Evolutionary conservation across 2,888 invertebrate genomes (phyloP).

Genomic region (Xestia ashworthii): DNA sequence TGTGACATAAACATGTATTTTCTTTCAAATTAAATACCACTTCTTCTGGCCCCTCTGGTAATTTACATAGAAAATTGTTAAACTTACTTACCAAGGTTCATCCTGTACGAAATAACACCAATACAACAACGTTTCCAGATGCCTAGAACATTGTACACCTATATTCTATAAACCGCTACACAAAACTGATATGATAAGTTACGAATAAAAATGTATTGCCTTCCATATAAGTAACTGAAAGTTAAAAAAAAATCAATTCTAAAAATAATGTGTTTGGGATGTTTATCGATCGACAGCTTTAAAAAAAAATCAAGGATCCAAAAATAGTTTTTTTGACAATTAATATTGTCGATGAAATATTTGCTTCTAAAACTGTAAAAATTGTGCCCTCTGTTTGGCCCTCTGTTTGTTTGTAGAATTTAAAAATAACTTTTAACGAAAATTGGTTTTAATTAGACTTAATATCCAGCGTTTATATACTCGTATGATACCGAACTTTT

Average conservation of each 20-base stretch:
- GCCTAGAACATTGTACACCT: slow-evolving; percentile 38
- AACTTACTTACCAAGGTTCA: background rate
- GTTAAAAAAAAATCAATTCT: background rate
- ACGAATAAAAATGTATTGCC: accelerated
- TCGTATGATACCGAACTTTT: background rate
- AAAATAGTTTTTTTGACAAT: background rate
- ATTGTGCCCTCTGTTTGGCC: background rate
- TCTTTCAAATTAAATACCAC: background rate
- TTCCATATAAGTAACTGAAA: background rate
- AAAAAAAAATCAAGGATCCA: background rate
- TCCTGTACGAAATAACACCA: background rate
- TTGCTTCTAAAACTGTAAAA: background rate
- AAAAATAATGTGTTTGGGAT: too few relatives aligned
- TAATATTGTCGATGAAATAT: background rate
- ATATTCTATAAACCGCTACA: background rate
- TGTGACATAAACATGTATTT: background rate
- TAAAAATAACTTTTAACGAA: background rate
- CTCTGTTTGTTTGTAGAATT: too few relatives aligned
- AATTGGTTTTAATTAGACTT: background rate
- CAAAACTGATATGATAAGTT: background rate
- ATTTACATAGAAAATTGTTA: background rate
- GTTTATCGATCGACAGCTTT: too few relatives aligned
- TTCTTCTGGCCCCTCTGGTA: background rate
- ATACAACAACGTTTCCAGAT: background rate
- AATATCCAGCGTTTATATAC: too few relatives aligned